These are phyloP conservation scores for Oncorhynchus gorbuscha DNA, from an alignment of 2,113 vertebrate species.

Conservation along the genomic window DNA sequence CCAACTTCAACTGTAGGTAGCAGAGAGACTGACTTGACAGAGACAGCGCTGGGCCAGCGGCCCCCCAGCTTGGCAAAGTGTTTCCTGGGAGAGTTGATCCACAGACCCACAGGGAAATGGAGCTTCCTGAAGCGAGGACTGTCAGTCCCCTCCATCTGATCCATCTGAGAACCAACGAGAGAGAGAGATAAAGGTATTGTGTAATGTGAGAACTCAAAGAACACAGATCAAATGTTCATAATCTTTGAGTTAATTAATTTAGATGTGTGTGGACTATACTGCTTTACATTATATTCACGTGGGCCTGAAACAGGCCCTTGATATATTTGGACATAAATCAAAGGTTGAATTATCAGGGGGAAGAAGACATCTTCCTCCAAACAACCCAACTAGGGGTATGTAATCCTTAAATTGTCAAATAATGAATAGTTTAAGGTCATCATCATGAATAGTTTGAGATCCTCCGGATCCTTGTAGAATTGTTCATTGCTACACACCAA, in stretches of 20 bases:
- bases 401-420: not conserved
- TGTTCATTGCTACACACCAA: not conserved
- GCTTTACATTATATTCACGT: no score
- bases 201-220: not conserved
- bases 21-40: slow-evolving; percentile 82
- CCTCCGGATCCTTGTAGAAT: not conserved
- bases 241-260: not conserved
- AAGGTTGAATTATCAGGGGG: no score
- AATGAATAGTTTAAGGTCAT: not conserved
- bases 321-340: no score
- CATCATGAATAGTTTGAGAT: not conserved
- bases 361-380: no score
- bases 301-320: no score
- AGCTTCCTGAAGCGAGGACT: slow-evolving; percentile 89
- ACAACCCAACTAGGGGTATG: no score
- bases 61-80: slow-evolving; percentile 88
- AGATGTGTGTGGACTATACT: no score
- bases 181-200: slow-evolving; percentile 10
- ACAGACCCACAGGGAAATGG: slow-evolving; percentile 89
- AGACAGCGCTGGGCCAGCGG: slow-evolving; percentile 87
- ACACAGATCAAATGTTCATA: not conserved
- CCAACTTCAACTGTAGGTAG: not conserved
- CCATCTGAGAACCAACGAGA: slow-evolving; percentile 62
- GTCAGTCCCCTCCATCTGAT: slow-evolving; percentile 82
- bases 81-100: slow-evolving; percentile 93